These are phyloP conservation scores for Scaptomyza parva DNA, from an alignment of 2,888 invertebrate genomes.

Conservation along the genomic window DNA sequence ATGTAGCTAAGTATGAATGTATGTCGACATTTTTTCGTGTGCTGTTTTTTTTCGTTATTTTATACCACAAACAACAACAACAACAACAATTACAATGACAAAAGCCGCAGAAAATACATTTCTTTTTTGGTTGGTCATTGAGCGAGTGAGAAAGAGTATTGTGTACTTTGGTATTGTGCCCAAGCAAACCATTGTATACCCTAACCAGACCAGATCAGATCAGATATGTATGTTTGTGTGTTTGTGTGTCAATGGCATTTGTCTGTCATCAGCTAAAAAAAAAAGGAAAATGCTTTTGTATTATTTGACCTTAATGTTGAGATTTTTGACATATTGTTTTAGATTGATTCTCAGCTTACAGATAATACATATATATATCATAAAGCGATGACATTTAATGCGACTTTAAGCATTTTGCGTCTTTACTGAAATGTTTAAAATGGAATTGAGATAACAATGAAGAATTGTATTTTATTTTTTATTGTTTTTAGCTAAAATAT, in stretches of 20 bases:
- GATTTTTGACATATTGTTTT: constrained; percentile 6
- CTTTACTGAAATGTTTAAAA: too few relatives aligned
- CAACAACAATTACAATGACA: constrained; percentile 31
- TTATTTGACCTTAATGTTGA: neutral
- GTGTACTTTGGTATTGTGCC: neutral
- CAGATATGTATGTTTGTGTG: neutral
- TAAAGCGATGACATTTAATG: neutral
- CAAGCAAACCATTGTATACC: neutral
- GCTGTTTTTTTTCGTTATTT: neutral
- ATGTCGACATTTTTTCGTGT: constrained; percentile 54
- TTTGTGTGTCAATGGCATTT: neutral
- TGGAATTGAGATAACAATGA: too few relatives aligned
- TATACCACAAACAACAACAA: constrained; percentile 11
- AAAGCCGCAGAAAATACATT: constrained; percentile 39
- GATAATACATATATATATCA: neutral
- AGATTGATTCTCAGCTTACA: constrained; percentile 9
- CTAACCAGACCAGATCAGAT: too few relatives aligned
- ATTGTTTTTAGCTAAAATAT: too few relatives aligned
- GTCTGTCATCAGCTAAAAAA: neutral
- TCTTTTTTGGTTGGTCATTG: neutral
- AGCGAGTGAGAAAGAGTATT: neutral
- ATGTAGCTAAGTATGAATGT: constrained; percentile 30
- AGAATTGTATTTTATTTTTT: too few relatives aligned
- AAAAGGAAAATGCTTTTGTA: neutral
- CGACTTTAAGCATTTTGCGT: neutral